Evolutionary conservation across 1,140 invertebrate species (phyloP).

Genomic region (Drosophila navojoa): DNA sequence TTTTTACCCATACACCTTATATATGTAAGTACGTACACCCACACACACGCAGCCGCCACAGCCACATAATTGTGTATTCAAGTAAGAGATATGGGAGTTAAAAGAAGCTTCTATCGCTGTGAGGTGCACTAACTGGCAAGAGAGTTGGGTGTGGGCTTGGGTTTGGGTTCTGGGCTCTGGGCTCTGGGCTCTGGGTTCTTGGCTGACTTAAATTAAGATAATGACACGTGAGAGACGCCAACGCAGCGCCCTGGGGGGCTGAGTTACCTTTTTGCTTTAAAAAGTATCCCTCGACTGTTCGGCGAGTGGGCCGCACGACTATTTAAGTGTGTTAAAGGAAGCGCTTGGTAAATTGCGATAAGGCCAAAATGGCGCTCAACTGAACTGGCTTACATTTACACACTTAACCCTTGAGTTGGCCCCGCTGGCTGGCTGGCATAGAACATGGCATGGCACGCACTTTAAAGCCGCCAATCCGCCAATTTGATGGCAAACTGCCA

Average conservation of each 20-base stretch:
- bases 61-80: slow-evolving; percentile 78
- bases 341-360: slow-evolving; percentile 77
- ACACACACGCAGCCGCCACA: slow-evolving; percentile 6
- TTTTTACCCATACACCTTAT: slow-evolving; percentile 53
- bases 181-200: slow-evolving; percentile 7
- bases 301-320: background rate
- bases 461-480: slow-evolving; percentile 66
- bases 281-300: slow-evolving; percentile 13
- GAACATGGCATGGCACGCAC: slow-evolving; percentile 47
- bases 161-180: background rate
- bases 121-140: background rate
- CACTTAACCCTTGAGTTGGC: slow-evolving; percentile 70
- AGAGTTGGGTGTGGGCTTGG: background rate
- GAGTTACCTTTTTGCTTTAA: slow-evolving; percentile 24
- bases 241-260: slow-evolving; percentile 2
- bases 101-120: slow-evolving; percentile 69
- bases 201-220: slow-evolving; percentile 75
- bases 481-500: slow-evolving; percentile 70
- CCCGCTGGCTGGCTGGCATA: background rate
- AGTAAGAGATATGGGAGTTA: slow-evolving; percentile 74
- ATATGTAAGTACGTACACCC: slow-evolving; percentile 14
- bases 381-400: slow-evolving; percentile 60
- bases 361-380: slow-evolving; percentile 57
- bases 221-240: slow-evolving; percentile 71
- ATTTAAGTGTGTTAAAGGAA: slow-evolving; percentile 37